A percentile compares a stretch with the other conserved stretches of the same genome.
Evolutionary conservation across 2,888 invertebrate species (phyloP).

Genomic region (Crematogaster levior): DNA sequence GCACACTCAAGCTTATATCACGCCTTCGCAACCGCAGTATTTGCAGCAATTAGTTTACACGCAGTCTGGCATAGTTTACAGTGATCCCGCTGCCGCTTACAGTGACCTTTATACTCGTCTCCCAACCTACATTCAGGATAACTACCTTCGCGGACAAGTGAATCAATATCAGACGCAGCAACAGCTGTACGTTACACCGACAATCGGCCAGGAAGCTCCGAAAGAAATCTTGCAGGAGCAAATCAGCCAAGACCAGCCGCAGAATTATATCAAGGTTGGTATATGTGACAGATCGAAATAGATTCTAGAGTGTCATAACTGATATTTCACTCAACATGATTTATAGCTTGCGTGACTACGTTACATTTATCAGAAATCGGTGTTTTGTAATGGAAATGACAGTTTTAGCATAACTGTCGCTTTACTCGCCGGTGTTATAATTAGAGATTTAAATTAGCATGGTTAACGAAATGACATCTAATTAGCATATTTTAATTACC

Average conservation of each 20-base stretch:
- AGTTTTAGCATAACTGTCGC: slow-evolving; percentile 31
- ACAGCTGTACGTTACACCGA: slow-evolving; percentile 71
- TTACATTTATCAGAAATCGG: slow-evolving; percentile 26
- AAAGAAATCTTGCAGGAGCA: slow-evolving; percentile 76
- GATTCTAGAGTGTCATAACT: neutral
- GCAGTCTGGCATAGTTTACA: slow-evolving; percentile 76
- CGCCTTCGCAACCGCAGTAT: slow-evolving; percentile 73
- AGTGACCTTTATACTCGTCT: slow-evolving; percentile 72
- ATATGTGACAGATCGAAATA: slow-evolving; percentile 16
- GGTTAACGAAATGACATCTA: slow-evolving; percentile 12
- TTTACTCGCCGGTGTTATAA: neutral
- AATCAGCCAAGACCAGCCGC: slow-evolving; percentile 66
- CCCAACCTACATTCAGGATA: slow-evolving; percentile 78
- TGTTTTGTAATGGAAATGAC: slow-evolving; percentile 38
- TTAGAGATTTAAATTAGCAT: slow-evolving; percentile 35
- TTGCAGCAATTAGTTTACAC: slow-evolving; percentile 78
- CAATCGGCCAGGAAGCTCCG: slow-evolving; percentile 71
- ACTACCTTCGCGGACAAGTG: slow-evolving; percentile 70
- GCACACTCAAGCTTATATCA: slow-evolving; percentile 65
- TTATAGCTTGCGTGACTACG: neutral
- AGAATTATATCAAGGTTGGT: slow-evolving; percentile 76
- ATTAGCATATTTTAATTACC: slow-evolving; percentile 42
- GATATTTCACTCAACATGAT: neutral
- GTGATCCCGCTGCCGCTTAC: slow-evolving; percentile 73
- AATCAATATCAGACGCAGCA: slow-evolving; percentile 72